Conservation (phyloP, 2,797 vertebrate species). For the Pangasius macronema region DNA sequence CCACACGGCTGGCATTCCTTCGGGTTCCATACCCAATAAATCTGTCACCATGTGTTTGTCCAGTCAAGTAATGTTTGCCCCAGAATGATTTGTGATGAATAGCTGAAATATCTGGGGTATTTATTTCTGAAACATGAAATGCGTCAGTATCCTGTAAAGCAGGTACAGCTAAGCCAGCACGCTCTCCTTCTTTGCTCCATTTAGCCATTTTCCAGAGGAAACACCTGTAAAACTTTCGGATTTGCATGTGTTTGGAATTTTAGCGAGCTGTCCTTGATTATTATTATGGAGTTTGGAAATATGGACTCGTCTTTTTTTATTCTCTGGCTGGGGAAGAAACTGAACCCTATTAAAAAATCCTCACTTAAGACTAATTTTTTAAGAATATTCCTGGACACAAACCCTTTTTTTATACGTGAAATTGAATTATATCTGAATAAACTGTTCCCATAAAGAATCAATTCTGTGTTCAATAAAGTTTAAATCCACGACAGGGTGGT, state of each 20-base stretch:
- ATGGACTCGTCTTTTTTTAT: not conserved
- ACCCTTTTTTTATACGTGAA: too few species aligned
- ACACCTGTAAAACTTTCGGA: not conserved
- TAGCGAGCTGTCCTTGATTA: not conserved
- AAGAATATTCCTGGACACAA: not conserved
- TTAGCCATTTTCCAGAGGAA: conserved; percentile 27
- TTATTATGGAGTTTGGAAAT: not conserved
- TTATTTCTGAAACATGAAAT: conserved; percentile 20
- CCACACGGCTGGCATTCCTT: not conserved
- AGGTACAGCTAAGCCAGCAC: conserved; percentile 9
- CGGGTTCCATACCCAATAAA: not conserved
- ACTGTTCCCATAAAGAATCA: not conserved
- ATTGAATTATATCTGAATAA: not conserved
- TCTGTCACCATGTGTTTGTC: conserved; percentile 7
- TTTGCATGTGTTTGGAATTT: not conserved
- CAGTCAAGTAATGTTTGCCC: not conserved
- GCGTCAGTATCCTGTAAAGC: not conserved
- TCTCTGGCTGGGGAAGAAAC: not conserved
- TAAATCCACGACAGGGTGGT: not conserved
- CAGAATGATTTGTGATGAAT: not conserved
- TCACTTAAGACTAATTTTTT: not conserved
- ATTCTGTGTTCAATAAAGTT: not conserved
- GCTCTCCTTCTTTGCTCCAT: not conserved
- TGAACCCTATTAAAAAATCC: not conserved
- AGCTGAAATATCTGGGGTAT: conserved; percentile 5